phyloP scores from a whole-genome alignment of 1,140 invertebrate species.

The Linepithema humile region DNA sequence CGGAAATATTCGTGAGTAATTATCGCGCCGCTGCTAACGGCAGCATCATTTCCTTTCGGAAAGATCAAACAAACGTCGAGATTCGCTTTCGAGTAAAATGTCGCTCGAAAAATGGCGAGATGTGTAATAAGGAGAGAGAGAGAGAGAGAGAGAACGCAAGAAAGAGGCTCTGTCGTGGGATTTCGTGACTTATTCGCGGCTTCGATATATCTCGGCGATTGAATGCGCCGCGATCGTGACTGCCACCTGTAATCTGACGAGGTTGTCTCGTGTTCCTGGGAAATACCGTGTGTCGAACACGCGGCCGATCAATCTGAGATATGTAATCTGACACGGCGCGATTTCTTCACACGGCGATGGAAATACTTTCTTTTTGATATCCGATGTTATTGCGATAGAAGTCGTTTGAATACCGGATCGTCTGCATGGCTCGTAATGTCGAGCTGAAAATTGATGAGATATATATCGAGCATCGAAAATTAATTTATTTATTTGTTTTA shows the following conservation, averaged over 20 bases:
- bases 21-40: background rate
- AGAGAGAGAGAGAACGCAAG: background rate
- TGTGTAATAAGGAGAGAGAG: conserved; percentile 6
- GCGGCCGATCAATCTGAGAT: conserved; percentile 46
- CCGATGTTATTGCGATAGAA: background rate
- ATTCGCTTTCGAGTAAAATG: background rate
- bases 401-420: background rate
- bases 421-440: background rate
- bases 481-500: background rate
- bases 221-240: conserved; percentile 45
- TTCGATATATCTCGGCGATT: conserved; percentile 37
- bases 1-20: conserved; percentile 29
- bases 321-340: conserved; percentile 36
- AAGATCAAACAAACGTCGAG: conserved; percentile 9
- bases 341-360: conserved; percentile 20
- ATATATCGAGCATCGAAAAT: background rate
- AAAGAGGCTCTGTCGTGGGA: background rate
- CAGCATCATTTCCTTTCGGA: background rate
- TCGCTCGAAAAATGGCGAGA: conserved; percentile 3
- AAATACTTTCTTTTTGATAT: conserved; percentile 15
- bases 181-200: conserved; percentile 33
- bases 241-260: conserved; percentile 43
- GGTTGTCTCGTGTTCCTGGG: conserved; percentile 42
- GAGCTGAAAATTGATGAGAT: background rate
- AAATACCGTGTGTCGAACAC: conserved; percentile 39